Base-by-base conservation (phyloP, 2,113 vertebrate genomes). In the Cryptoleucopteryx plumbea region DNA sequence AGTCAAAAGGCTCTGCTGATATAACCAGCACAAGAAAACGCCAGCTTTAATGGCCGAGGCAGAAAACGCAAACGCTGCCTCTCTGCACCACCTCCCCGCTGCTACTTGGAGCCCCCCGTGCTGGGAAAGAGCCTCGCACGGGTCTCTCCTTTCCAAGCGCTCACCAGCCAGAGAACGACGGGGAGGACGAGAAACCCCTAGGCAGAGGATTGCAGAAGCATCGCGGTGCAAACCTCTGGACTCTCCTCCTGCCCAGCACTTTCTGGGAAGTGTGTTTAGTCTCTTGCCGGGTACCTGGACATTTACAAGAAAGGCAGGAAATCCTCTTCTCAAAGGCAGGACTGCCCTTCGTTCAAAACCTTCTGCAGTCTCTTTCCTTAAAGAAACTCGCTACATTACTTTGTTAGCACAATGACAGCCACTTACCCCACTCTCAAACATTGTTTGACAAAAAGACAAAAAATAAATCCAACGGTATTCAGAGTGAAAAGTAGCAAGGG, bases 91-190 rank as follows among this genome's bases (percentile, higher is more conserved):
- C 67, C 71, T 83, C 43, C 67, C 52, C 3, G 16, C 83, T 71
- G 75, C 47, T 26, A 0, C 38, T 10, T 4, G 34, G 58, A 80
- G 71, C 71, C 38, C 43, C 34, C 21, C 1, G 1, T 1, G 66
- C 63, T 10, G 31, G 56, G 50, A 4, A 20, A 9, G 29, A 78
- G 74, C 70, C 40, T 34, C 1, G 0, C 8, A 11, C 0, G 0
- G 34, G 0, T 38, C 63, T 73, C 74, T 27, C n/a, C 31, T 34
- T 13, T 14, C 61, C 42, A 8, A 52, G 47, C 0, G 0, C 34
- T 27, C n/a, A 7, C 16, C 82, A 42, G 86, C 10, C 7, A 10
- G 7, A 36, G 43, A n/a, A 9, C 1, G 10, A 50, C 0, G 3
- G 63, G 31, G 25, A 62, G 75, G 56, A 42, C 6, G 32, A 77